Evolutionary conservation across 2,888 invertebrate species (phyloP), one percentile per base, ranked within the genome.

Genomic region (Papilio protenor): DNA sequence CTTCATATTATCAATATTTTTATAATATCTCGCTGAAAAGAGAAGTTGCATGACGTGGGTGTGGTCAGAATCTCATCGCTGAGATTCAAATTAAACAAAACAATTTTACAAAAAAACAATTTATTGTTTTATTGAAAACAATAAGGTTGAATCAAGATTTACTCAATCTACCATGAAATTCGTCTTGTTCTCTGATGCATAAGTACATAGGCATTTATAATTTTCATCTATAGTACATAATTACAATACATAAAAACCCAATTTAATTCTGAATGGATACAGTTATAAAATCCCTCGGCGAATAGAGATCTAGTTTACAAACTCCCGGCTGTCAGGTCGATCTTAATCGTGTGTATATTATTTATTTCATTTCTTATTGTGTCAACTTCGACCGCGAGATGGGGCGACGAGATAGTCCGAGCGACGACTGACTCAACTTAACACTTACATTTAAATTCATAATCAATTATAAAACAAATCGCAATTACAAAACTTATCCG

Each of bases 111-210:
- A 75, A 75, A 78, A 78, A 78, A 78, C 78, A 78, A 76, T 78
- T 78, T 78, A 78, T 78, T 78, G 78, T 78, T 78, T 78, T 78
- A 27, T 76, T 69, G 76, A 78, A 78, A 78, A 78, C 78, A 78
- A 78, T 78, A 76, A 73, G 76, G 64, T 78, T 70, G 78, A 78
- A 78, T 73, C 73, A 78, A 73, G 76, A 78, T 78, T 78, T 73
- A 78, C 66, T 78, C 78, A 78, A 78, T 78, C 76, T 59, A 76
- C 66, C 76, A 76, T 78, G 75, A 78, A 78, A 75, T 78, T 78
- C 78, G 78, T 76, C 66, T 69, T 76, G 75, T 76, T 64, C 72
- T 75, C 76, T 76, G 78, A 78, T 76, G 75, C 76, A 78, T 78
- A 78, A 78, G 78, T 78, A 78, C 78, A 78, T 59, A 78, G 75